Base-by-base conservation (phyloP, 2,888 invertebrate species). In the Cephus rjabovi region DNA sequence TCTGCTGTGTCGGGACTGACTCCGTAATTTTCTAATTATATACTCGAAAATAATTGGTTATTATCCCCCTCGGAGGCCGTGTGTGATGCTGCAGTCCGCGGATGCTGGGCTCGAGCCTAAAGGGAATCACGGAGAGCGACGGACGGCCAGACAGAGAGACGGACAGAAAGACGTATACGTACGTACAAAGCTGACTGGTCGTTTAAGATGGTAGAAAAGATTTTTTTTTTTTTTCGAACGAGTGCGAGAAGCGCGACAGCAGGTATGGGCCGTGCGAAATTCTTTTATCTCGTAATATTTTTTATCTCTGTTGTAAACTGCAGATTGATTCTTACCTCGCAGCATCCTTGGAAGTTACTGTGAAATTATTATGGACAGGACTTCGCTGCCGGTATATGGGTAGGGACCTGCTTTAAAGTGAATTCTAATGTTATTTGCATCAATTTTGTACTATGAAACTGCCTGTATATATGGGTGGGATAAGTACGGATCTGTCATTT, bases 11-110 rank as follows among this genome's bases (percentile, higher is more conserved):
- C 86, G 87, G 87, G 82, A 85, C 88, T 87, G 86, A 86, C 88
- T 89, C 90, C 86, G 89, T 90, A 90, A 90, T 90, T 90, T 90
- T 90, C 90, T 90, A 90, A 90, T 90, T 89, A 90, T 90, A 90
- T 87, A 88, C 90, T 90, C 90, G 87, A 90, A 90, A 90, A 90
- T 90, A 90, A 90, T 90, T 90, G 90, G 89, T 89, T 89, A 90
- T 90, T 90, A 90, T 89, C 86, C 87, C 83, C 87, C 84, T 81
- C 82, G 80, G 80, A 81, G 82, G 79, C 78, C 79, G 83, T 84
- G 86, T 86, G 82, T 82, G 86, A 85, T 87, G 86, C 85, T 82
- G 85, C 79, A 84, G 85, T 84, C 85, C 85, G 86, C 86, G 86
- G 81, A 84, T 85, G 82, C 84, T 79, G 15, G 81, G 82, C 83